These are phyloP conservation scores for Torymus auratus DNA, from an alignment of 2,888 invertebrate genomes.

Conservation along the genomic window DNA sequence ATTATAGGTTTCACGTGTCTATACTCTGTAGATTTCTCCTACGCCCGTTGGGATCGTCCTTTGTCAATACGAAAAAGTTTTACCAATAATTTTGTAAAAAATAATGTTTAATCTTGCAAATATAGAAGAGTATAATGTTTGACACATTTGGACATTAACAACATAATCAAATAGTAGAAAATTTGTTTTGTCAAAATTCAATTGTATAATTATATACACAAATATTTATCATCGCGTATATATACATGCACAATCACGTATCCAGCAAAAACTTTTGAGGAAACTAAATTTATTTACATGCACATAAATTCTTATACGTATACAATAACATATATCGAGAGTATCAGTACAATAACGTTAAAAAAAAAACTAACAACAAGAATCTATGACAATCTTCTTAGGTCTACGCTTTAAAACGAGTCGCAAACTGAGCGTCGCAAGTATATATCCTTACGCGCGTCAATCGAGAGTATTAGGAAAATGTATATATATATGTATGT, in stretches of 20 bases:
- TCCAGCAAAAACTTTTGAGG: conserved; percentile 8
- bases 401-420: neutral
- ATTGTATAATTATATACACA: too few relatives aligned
- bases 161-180: too few relatives aligned
- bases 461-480: conserved; percentile 39
- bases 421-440: neutral
- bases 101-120: neutral
- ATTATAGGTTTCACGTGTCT: too few relatives aligned
- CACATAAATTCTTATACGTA: neutral
- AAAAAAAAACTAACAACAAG: conserved; percentile 1
- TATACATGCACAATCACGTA: neutral
- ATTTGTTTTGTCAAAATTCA: too few relatives aligned
- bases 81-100: conserved; percentile 18
- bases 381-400: neutral
- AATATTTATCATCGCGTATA: too few relatives aligned
- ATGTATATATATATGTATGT: neutral
- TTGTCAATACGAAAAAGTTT: neutral
- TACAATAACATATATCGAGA: neutral
- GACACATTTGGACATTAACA: neutral
- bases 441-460: neutral
- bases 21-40: too few relatives aligned
- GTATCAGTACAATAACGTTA: neutral
- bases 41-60: too few relatives aligned
- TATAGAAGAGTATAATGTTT: neutral
- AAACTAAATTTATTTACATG: conserved; percentile 42